Evolutionary conservation across 2,888 invertebrate genomes (phyloP).

Genomic region (Lacanobia oleracea): DNA sequence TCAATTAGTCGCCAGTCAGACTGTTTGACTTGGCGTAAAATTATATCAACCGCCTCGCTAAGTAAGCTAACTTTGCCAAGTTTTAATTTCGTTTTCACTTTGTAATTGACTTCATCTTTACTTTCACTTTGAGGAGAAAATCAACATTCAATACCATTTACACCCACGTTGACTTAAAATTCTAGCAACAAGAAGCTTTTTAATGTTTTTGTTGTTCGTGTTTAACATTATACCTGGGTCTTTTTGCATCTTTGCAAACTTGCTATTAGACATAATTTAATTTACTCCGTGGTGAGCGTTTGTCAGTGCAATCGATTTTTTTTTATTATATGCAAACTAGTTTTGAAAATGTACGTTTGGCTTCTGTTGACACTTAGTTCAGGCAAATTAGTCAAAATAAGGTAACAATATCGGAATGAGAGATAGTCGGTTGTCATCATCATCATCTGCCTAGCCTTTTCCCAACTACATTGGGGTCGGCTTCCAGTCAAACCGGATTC

Average conservation of each 20-base stretch:
- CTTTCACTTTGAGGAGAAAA: constrained; percentile 27
- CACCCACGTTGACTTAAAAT: neutral
- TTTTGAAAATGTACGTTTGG: neutral
- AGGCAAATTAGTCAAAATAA: too few species aligned
- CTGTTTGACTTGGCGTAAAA: constrained; percentile 45
- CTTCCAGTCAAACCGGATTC: too few species aligned
- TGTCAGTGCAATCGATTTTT: neutral
- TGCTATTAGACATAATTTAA: neutral
- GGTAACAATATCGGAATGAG: too few species aligned
- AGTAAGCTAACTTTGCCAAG: constrained; percentile 40
- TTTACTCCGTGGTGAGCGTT: neutral
- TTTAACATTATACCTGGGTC: neutral
- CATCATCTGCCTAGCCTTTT: too few species aligned
- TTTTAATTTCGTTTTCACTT: constrained; percentile 60
- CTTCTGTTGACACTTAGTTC: neutral
- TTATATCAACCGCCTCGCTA: constrained; percentile 37
- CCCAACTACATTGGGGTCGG: too few species aligned
- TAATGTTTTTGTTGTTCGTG: neutral
- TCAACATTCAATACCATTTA: constrained; percentile 23
- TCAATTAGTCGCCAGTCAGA: constrained; percentile 42
- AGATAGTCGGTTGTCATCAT: too few species aligned
- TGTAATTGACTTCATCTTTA: constrained; percentile 61
- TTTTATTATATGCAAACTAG: neutral
- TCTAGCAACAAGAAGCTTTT: neutral
- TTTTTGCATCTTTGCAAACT: neutral